Evolutionary conservation across 2,113 vertebrate species (phyloP), one percentile per base, ranked within the genome.

Genomic region (Tachysurus fulvidraco): DNA sequence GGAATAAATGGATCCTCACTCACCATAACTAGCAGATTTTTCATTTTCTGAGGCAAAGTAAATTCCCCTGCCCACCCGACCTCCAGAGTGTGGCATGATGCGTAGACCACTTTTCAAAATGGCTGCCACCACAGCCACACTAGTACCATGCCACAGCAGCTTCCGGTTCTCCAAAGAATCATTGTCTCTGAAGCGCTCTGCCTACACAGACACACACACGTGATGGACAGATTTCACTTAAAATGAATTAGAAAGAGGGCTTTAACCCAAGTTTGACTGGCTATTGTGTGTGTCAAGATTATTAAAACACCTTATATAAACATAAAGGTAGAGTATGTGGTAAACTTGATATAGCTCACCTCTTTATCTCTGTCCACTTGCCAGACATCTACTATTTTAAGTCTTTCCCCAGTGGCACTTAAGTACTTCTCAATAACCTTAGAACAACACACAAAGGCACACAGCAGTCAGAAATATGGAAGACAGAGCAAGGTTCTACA

Each of bases 101-200:
- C 96, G 95, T 84, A 99, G 94, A 4, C 98, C 97, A 0, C 95
- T 97, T 93, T 96, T 98, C 87, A 99, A 94, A 89, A 98, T 98
- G 50, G 97, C 96, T 0, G 95, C 97, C 1, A 98, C 94, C 87
- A 97, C 95, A 0, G 97, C 98, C 89, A 97, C 92, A 0, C 95
- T 97, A 83, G 97, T 99, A 12, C 98, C 96, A 0, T 98, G 97
- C 98, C 98, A 98, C 50, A 99, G 95, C 88, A 98, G 92, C 80
- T 93, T 97, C 16, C 96, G 94, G 91, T 98, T 96, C 54, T 94
- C 94, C 91, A 99, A 91, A 25, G 50, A 36, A 5, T 94, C 65
- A 0, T 97, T 95, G 65, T 92, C 91, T 14, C 87, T 92, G 91
- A 98, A 97, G 17, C 92, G 93, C 3, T 93, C 86, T 0, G 82